phyloP scores from a whole-genome alignment of 2,797 vertebrate species.

The Erethizon dorsatum region DNA sequence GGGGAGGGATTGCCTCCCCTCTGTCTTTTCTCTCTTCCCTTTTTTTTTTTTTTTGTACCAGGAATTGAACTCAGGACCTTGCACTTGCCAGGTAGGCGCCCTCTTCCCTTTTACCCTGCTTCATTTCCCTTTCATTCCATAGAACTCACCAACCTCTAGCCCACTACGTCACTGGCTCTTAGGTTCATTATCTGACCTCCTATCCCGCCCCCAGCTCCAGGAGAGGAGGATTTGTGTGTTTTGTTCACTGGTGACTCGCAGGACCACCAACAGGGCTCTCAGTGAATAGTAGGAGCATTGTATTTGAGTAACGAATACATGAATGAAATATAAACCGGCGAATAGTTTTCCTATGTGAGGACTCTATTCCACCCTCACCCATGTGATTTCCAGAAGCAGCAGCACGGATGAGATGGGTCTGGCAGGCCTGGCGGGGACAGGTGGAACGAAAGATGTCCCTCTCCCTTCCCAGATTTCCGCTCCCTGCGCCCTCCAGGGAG shows the following conservation, averaged over 20 bases:
- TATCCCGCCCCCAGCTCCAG: not conserved
- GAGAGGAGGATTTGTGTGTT: not conserved
- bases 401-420: not conserved
- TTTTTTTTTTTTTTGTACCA: no score
- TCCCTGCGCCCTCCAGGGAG: not conserved
- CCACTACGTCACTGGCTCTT: not conserved
- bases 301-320: not conserved
- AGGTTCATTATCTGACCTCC: not conserved
- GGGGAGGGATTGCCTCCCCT: not conserved
- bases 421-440: slow-evolving; percentile 14
- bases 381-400: not conserved
- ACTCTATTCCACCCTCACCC: not conserved
- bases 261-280: not conserved
- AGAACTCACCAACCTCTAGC: not conserved
- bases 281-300: not conserved
- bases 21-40: not conserved
- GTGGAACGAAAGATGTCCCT: slow-evolving; percentile 9
- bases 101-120: not conserved
- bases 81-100: no score
- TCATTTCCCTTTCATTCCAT: not conserved
- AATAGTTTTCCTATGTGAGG: not conserved
- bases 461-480: not conserved
- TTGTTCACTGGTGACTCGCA: not conserved
- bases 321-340: not conserved
- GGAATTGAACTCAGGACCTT: no score